These are phyloP conservation scores for Drosophila percnosoma DNA, from an alignment of 2,888 invertebrate genomes.

Conservation along the genomic window DNA sequence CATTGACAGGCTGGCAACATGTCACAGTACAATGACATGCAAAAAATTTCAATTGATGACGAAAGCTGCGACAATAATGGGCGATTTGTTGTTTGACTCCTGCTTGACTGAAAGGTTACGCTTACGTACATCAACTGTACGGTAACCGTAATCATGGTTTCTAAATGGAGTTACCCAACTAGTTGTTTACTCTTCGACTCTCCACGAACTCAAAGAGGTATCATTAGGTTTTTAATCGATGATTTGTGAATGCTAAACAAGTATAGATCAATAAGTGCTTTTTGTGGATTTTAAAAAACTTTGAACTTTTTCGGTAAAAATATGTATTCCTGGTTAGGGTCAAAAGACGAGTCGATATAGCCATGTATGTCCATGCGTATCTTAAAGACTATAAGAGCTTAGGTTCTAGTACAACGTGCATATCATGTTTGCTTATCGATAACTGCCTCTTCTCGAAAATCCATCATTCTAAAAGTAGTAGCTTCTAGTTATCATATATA, in stretches of 20 bases:
- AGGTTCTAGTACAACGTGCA: neutral
- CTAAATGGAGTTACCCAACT: constrained; percentile 1
- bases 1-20: constrained; percentile 59
- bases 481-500: neutral
- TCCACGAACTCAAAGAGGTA: neutral
- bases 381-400: neutral
- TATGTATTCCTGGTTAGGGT: neutral
- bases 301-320: neutral
- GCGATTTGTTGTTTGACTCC: constrained; percentile 43
- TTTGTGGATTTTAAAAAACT: neutral
- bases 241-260: neutral
- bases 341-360: neutral
- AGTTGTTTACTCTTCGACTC: neutral
- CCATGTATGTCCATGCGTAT: neutral
- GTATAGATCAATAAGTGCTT: neutral
- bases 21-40: constrained; percentile 63
- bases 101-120: constrained; percentile 13
- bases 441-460: neutral
- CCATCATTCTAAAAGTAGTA: neutral
- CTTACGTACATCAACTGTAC: constrained; percentile 30
- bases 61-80: constrained; percentile 65
- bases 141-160: neutral
- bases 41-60: constrained; percentile 65
- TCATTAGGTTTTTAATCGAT: neutral
- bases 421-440: neutral